These are phyloP conservation scores for Sterrhoptilus dennistouni DNA, from an alignment of 2,113 vertebrate species.

Conservation along the genomic window DNA sequence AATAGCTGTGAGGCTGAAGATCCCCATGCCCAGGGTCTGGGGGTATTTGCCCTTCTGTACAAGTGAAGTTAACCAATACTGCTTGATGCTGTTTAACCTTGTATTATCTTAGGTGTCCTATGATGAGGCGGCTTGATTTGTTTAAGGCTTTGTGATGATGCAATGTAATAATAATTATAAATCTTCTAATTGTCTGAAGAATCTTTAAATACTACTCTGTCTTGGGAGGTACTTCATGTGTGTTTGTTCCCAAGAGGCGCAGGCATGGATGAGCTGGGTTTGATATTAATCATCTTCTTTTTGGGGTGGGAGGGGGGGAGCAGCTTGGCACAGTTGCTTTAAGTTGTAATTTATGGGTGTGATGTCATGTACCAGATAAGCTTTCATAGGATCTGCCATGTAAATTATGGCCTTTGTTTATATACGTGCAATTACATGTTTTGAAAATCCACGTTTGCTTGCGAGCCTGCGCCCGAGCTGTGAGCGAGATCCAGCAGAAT, in stretches of 20 bases:
- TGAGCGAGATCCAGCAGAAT: constrained; percentile 44
- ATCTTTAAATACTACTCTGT: background rate
- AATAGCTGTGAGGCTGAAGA: background rate
- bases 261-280: background rate
- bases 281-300: background rate
- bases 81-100: background rate
- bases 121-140: background rate
- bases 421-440: constrained; percentile 56
- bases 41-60: background rate
- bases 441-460: constrained; percentile 19
- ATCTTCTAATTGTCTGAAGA: background rate
- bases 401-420: constrained; percentile 60
- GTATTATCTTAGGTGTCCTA: background rate
- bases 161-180: background rate
- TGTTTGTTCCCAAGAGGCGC: background rate
- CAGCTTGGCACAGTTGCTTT: background rate
- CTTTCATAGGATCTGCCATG: constrained; percentile 37
- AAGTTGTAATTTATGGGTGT: constrained; percentile 40
- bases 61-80: background rate
- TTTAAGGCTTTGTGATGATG: constrained; percentile 7
- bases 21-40: accelerated
- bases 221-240: background rate
- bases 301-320: background rate
- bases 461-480: constrained; percentile 22
- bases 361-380: constrained; percentile 28